Conservation (phyloP, 2,113 vertebrate species). For the Alexandromys fortis region DNA sequence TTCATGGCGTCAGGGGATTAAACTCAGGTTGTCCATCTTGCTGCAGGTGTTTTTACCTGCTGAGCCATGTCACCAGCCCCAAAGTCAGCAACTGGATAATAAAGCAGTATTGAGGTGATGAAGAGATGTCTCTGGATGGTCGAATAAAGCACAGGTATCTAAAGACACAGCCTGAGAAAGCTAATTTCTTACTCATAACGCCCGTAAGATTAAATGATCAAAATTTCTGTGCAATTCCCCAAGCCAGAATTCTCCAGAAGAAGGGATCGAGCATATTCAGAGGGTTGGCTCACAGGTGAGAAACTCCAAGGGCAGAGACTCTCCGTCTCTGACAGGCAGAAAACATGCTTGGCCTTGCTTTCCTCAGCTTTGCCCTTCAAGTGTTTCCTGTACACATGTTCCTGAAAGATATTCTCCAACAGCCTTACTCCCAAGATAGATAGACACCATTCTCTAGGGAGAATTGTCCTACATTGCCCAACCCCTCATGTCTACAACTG, state of each 20-base stretch:
- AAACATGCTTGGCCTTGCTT: too few relatives aligned
- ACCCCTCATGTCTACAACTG: not conserved
- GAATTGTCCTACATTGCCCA: rapidly evolving
- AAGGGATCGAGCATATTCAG: not conserved
- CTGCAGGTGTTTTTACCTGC: not conserved
- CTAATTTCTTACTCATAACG: too few relatives aligned
- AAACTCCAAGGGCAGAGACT: not conserved
- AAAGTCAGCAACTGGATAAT: not conserved
- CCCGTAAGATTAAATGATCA: not conserved
- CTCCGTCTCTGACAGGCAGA: not conserved
- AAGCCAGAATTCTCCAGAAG: not conserved
- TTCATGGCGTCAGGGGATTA: not conserved
- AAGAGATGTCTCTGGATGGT: not conserved
- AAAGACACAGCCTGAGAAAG: not conserved
- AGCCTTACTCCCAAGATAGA: not conserved
- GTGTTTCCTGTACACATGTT: not conserved
- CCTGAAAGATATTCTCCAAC: not conserved
- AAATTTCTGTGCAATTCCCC: not conserved
- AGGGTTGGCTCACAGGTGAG: rapidly evolving
- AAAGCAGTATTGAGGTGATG: not conserved
- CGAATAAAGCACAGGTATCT: not conserved
- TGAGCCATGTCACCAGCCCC: not conserved
- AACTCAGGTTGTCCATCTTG: not conserved
- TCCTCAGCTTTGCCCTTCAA: not conserved
- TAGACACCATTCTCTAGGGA: not conserved